Base-by-base conservation (phyloP, 2,113 vertebrate species). In the Entomyzon cyanotis region DNA sequence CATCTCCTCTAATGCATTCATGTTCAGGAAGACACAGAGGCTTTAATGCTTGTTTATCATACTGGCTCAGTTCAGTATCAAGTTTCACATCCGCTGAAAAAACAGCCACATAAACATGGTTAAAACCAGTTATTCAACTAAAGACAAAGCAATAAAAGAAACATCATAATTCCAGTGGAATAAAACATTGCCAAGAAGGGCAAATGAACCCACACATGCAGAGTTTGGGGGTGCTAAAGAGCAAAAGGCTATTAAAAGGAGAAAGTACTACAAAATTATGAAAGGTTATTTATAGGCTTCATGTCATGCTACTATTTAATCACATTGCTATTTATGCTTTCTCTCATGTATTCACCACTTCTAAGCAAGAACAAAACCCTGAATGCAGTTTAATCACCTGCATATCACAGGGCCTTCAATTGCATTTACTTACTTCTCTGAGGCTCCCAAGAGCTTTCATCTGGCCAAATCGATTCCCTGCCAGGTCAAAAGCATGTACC, bases 171-270 rank as follows among this genome's bases (percentile, higher is more conserved):
- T 76, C 65, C 65, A 73, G 11, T 27, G n/a, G n/a, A 84, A 75
- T 35, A 87, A 87, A 91, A 82, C 24, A 39, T 5, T 56, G 25
- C 35, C 2, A 3, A 74, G 53, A 81, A 93, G 21, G 64, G 31
- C 20, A 87, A 91, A 73, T 12, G 50, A 92, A 71, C 22, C 42
- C 47, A 69, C 10, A 47, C 5, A 27, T 4, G 24, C 24, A 64
- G 28, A 75, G 33, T 79, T 30, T 53, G 27, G 4, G 27, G 28
- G 33, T 53, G 46, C 37, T 55, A 69, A 58, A 93, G 58, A 68
- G 62, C 37, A 95, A 59, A 46, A 68, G n/a, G 39, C n/a, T 91
- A 74, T 41, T 86, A 74, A 89, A 94, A 92, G 88, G 20, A 93
- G 35, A 84, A 84, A 84, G 60, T 35, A 85, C 12, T 39, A 78